Conservation (phyloP, 1,140 invertebrate species). For the Heterodera schachtii region DNA sequence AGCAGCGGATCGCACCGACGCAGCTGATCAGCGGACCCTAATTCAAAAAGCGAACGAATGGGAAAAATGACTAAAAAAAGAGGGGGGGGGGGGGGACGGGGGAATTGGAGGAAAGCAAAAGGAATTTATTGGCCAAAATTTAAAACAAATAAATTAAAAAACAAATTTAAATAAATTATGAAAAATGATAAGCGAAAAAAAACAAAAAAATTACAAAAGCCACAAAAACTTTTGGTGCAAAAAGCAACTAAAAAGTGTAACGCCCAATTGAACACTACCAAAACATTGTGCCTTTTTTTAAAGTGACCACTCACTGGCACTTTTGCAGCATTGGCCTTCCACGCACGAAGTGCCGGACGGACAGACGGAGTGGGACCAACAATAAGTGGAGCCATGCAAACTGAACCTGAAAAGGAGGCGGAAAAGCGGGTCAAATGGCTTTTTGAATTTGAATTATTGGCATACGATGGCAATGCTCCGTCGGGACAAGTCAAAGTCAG, state of each 20-base stretch:
- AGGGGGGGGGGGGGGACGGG: neutral
- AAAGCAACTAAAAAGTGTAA: neutral
- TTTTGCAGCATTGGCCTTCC: conserved; percentile 49
- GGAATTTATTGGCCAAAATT: neutral
- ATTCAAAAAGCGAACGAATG: neutral
- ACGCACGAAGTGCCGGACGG: conserved; percentile 44
- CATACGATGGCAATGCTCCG: conserved; percentile 46
- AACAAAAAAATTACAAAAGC: neutral
- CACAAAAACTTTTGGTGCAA: neutral
- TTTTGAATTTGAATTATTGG: no score
- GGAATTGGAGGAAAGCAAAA: conserved; percentile 1
- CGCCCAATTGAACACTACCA: neutral
- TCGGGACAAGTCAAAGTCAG: conserved; percentile 44
- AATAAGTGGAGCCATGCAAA: conserved; percentile 42
- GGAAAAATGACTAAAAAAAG: no score
- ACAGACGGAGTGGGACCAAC: conserved; percentile 49
- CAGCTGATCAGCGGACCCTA: conserved; percentile 2
- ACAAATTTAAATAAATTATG: neutral
- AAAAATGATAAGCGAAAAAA: neutral
- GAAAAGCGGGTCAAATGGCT: neutral
- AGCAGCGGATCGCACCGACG: conserved; percentile 16
- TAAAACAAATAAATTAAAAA: neutral
- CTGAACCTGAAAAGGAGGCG: conserved; percentile 17
- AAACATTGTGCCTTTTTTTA: neutral
- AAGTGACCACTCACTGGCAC: conserved; percentile 31